Percentiles rank a stretch among this genome's conserved stretches.
Evolutionary conservation across 37 sponge, comb jelly and placozoan genomes (phyloP).

Genomic region (Agelas oroides): DNA sequence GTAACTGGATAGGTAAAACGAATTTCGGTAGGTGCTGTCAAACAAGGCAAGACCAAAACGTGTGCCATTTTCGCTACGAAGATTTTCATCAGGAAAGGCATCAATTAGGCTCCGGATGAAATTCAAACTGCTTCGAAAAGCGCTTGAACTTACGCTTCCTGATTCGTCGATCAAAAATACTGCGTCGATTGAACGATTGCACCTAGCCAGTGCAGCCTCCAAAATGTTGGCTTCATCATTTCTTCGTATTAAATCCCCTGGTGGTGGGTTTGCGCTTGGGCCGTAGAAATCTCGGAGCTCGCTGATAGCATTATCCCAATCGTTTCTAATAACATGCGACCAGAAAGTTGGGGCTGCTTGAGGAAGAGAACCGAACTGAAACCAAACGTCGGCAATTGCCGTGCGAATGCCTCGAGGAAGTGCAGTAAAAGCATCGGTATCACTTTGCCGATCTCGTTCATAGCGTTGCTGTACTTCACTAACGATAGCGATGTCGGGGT

Average conservation of each 20-base stretch:
- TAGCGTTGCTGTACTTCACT: not conserved
- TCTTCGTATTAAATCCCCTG: not conserved
- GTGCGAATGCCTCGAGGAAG: constrained; percentile 11
- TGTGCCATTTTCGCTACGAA: not conserved
- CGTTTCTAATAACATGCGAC: too few relatives aligned
- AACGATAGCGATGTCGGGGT: not conserved
- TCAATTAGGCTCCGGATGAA: not conserved
- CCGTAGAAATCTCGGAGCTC: too few relatives aligned
- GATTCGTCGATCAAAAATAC: not conserved
- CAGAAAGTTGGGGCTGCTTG: too few relatives aligned
- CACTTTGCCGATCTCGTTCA: not conserved
- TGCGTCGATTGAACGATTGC: constrained; percentile 3
- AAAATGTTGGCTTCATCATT: constrained; percentile 1
- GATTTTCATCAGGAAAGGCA: constrained; percentile 8
- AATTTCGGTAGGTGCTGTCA: not conserved
- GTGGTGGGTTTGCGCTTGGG: too few relatives aligned
- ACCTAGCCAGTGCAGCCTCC: not conserved
- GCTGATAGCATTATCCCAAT: too few relatives aligned
- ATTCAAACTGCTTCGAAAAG: not conserved
- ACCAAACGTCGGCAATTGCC: not conserved
- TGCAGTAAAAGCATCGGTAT: not conserved
- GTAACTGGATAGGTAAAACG: not conserved
- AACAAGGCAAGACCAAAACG: constrained; percentile 3
- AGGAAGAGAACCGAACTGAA: not conserved
- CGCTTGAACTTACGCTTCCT: not conserved